Base-by-base conservation (phyloP, 1,140 invertebrate genomes). In the Agrilus planipennis region DNA sequence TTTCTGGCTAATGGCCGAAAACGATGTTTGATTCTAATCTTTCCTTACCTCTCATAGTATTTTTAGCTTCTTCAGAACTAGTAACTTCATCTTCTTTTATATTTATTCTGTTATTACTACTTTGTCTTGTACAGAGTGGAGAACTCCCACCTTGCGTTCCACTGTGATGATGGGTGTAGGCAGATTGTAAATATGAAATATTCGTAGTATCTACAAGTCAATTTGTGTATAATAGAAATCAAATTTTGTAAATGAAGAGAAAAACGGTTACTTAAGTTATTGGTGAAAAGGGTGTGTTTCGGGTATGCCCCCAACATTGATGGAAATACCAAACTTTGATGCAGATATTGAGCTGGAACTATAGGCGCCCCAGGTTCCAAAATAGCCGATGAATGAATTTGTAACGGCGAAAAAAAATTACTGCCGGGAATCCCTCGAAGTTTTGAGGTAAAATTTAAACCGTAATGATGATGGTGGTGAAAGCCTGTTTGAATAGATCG, bases 71-170 rank as follows among this genome's bases (percentile, higher is more conserved):
- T 55, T 81, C 77, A 4, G 79, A 79, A 57, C 79, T 82, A 0
- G 75, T 77, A 0, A 83, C 79, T 62, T 83, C 79, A 50, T 84
- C 79, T 50, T 82, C 80, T 50, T 80, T 80, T 42, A 68, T 64
- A 30, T 23, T n/a, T 52, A 45, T 59, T 55, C 34, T 52, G 45
- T 41, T 48, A 23, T 34, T 32, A 34, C 39, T 45, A 36, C 11
- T 41, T 46, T n/a, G n/a, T n/a, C n/a, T n/a, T n/a, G n/a, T n/a
- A n/a, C n/a, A n/a, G n/a, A n/a, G n/a, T n/a, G n/a, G n/a, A n/a
- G n/a, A n/a, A n/a, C n/a, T n/a, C n/a, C n/a, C n/a, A n/a, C n/a
- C n/a, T n/a, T n/a, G n/a, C n/a, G n/a, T n/a, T n/a, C n/a, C n/a
- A n/a, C n/a, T n/a, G n/a, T n/a, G n/a, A n/a, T n/a, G n/a, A n/a